Base-by-base conservation (phyloP, 2,888 invertebrate species). In the Fragum whitleyi region DNA sequence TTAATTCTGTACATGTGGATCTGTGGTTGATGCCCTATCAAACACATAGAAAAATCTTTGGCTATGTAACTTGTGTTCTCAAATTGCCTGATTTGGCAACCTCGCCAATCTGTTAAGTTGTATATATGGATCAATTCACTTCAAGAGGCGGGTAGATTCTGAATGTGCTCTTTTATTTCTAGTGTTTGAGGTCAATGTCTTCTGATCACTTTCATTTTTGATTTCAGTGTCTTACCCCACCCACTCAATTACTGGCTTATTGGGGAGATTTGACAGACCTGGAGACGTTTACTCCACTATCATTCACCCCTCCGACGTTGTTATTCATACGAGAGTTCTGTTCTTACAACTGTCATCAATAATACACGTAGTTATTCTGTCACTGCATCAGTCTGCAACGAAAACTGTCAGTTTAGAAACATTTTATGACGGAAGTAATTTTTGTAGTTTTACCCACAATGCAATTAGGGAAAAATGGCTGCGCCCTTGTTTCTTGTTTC, bases 231-330 rank as follows among this genome's bases (percentile, higher is more conserved):
- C 11, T 29, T 79, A 75, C 79, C 79, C 79, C 84, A 81, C 79
- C 84, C 84, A 85, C 79, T 26, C 9, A 28, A 9, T 39, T n/a
- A 55, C 39, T 28, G 23, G n/a, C 2, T 19, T 11, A 36, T 11
- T 26, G 26, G 23, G 23, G 32, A 61, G n/a, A 32, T 55, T 68
- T 5, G 6, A 42, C 21, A 7, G 74, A 93, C 93, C 92, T 92
- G 85, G 90, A 92, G 90, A 92, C 91, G 89, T 89, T 89, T 71
- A 86, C 89, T 90, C 92, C 92, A 89, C 90, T 88, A 83, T 91
- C 90, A 84, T 89, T 89, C 81, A 85, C 85, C 71, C 80, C 79
- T 72, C 88, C 83, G 82, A 89, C 89, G 77, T 91, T 89, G 84
- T 92, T 90, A 92, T 89, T 93, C 93, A 93, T 93, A 93, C 89